Base-by-base conservation (phyloP, 2,797 vertebrate genomes). In the Gallirallus australis region DNA sequence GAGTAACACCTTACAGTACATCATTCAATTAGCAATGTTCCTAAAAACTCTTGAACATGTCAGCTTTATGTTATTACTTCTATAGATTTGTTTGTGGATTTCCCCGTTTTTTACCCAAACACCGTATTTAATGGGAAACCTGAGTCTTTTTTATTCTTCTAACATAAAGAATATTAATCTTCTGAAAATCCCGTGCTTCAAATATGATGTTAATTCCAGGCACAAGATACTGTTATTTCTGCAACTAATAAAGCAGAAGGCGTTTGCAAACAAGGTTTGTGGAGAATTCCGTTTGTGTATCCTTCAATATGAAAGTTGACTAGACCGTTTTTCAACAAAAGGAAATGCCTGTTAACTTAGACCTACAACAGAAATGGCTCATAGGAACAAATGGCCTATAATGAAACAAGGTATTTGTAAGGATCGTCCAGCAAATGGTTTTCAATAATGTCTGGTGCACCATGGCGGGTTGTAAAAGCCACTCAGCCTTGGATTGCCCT, bases 171-270 rank as follows among this genome's bases (percentile, higher is more conserved):
- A 30, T 30, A 86, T 95, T 78, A 88, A 77, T 93, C 63, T 96
- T 91, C 86, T 13, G 9, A 76, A 78, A 88, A 75, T 19, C 37
- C 9, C 50, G 31, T 53, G 7, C 15, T 86, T 87, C 59, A 81
- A 30, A 47, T 87, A 37, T 20, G 40, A 52, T 39, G 45, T 56
- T 16, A 93, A 81, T 87, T 96, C 87, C 40, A 83, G 82, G 94
- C 11, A 78, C 86, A 89, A 86, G 37, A 53, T 60, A 50, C 14
- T 87, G 86, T 92, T 65, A 79, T 94, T 85, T 64, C 61, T 92
- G 39, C 31, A 89, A 70, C 20, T 93, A 69, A 92, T 90, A 94
- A 97, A 39, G 53, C 11, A 78, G 86, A 95, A 90, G 11, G 35
- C 17, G 19, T 54, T 85, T 82, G 23, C 19, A 80, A 11, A 53